Base-by-base conservation (phyloP, 1,140 invertebrate genomes). In the Drosophila kurseongensis region DNA sequence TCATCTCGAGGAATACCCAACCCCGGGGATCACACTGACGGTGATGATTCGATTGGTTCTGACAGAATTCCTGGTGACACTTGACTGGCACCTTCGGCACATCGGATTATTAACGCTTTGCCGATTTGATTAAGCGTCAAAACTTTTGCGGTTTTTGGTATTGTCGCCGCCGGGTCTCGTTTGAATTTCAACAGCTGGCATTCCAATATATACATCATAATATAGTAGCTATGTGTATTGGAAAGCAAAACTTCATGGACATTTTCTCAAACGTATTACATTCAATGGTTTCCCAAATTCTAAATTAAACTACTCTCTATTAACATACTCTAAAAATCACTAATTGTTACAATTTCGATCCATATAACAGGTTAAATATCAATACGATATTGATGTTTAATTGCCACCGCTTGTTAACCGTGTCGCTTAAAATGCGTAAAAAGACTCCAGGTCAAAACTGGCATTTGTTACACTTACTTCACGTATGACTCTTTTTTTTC, bases 81-180 rank as follows among this genome's bases (percentile, higher is more conserved):
- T 88, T 88, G 75, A 73, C 79, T 79, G 75, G 80, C 75, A 82
- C 50, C 68, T 66, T 69, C 68, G 76, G 29, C 69, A 47, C 47
- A 75, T 57, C 72, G 35, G 40, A 86, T 86, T 86, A 86, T 86
- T 86, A 83, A 88, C 83, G 83, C 83, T 88, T 86, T 83, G 75
- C 79, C 81, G 83, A 76, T 73, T 86, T 66, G 79, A 86, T 88
- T 83, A 57, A 83, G 83, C 75, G 62, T 80, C 83, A 73, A 76
- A 88, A 57, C 65, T 78, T 32, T 80, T 83, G 76, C 65, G 80
- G 80, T 83, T 72, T 72, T 71, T 7, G 45, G 65, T 23, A 29
- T 27, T 27, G 63, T 71, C 75, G 60, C 80, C 62, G 80, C 57
- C 57, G 55, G 45, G 65, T 81, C 74, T 82, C 78, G 47, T 42